phyloP scores from a whole-genome alignment of 2,888 invertebrate species.

The Scelioninae gen. 2 region DNA sequence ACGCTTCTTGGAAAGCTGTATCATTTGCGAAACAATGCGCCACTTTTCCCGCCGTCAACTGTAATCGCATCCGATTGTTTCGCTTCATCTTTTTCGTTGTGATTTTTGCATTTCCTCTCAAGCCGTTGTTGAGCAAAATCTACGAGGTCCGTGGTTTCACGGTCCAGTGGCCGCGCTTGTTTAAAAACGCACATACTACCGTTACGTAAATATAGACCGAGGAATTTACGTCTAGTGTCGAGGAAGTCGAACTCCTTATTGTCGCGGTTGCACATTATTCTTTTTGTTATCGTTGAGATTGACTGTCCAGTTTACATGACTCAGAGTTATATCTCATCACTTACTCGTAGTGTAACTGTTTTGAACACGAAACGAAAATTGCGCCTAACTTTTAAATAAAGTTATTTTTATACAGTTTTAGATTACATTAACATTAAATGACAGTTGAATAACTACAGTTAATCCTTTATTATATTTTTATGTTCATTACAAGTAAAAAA shows the following conservation, averaged over 20 bases:
- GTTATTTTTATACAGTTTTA: no score
- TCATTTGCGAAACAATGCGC: conserved; percentile 52
- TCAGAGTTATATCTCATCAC: conserved; percentile 41
- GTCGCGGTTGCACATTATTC: conserved; percentile 48
- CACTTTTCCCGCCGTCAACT: conserved; percentile 30
- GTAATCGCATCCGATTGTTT: conserved; percentile 47
- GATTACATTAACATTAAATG: no score
- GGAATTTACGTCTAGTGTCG: conserved; percentile 56
- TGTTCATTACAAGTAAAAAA: no score
- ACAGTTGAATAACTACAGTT: no score
- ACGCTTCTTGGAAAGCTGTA: conserved; percentile 28
- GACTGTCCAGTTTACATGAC: conserved; percentile 48
- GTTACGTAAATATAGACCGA: conserved; percentile 62
- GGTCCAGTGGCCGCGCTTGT: conserved; percentile 60
- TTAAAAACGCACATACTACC: conserved; percentile 58
- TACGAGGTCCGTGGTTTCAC: conserved; percentile 64
- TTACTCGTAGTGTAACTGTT: conserved; percentile 35
- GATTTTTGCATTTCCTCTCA: conserved; percentile 60
- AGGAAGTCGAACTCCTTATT: conserved; percentile 44
- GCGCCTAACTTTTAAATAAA: no score
- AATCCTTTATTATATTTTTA: no score
- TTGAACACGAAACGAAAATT: no score
- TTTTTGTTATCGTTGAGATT: conserved; percentile 52
- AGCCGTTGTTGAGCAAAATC: conserved; percentile 49
- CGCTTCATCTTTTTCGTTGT: conserved; percentile 43